These are phyloP conservation scores for Liparis tanakae DNA, from an alignment of 2,797 vertebrate species.

Conservation along the genomic window DNA sequence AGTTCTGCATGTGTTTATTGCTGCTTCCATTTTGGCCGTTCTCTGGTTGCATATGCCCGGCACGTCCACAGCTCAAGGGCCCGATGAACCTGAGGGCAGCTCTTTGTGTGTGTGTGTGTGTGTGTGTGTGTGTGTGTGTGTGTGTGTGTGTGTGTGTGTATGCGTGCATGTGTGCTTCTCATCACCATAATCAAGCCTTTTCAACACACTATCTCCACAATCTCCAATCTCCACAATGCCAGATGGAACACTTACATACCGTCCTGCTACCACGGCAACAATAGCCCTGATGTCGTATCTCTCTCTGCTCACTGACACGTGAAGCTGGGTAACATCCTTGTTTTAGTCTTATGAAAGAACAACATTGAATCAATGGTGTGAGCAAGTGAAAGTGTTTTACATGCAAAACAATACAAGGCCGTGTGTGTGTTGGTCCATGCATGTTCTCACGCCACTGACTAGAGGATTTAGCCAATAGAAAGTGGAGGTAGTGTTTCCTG, in stretches of 20 bases:
- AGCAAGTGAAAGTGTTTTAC: neutral
- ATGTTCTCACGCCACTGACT: neutral
- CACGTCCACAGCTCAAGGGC: neutral
- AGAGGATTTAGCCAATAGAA: neutral
- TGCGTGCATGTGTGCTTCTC: neutral
- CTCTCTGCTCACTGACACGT: no score
- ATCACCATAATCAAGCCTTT: slow-evolving; percentile 8
- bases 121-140: neutral
- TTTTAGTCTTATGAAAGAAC: neutral
- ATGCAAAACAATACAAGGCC: neutral
- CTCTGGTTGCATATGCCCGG: neutral
- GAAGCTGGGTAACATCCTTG: neutral
- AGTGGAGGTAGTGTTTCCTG: no score
- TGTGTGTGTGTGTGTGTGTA: no score
- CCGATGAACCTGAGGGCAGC: neutral
- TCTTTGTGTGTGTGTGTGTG: no score
- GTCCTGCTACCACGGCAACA: neutral
- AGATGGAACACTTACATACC: neutral
- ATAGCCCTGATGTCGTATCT: no score
- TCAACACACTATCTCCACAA: no score
- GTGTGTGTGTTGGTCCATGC: neutral
- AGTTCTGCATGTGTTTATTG: neutral
- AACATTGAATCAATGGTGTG: neutral
- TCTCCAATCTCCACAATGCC: neutral
- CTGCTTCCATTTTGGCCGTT: neutral